These are phyloP conservation scores for Odontophorus gujanensis DNA, from an alignment of 2,113 vertebrate genomes.

Conservation along the genomic window DNA sequence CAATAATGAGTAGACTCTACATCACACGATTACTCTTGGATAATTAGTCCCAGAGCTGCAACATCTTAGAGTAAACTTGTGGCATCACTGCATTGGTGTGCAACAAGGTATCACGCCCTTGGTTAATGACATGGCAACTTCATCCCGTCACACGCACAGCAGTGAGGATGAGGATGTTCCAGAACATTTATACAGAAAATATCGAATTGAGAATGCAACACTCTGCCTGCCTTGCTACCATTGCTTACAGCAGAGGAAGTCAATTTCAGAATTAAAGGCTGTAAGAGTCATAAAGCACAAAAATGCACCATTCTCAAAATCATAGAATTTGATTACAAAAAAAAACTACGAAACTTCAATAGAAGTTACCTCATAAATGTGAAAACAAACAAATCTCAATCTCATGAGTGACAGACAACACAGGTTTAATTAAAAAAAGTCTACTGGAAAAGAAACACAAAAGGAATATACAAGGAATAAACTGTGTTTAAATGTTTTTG, in stretches of 20 bases:
- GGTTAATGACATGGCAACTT: neutral
- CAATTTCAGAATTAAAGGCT: neutral
- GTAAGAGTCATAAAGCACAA: neutral
- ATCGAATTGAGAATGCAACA: neutral
- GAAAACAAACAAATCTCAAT: neutral
- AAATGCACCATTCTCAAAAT: neutral
- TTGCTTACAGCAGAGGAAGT: neutral
- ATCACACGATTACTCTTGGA: neutral
- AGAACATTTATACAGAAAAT: neutral
- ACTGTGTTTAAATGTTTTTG: neutral
- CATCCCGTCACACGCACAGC: neutral
- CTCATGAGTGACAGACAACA: neutral
- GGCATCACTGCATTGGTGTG: neutral
- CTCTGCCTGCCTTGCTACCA: neutral
- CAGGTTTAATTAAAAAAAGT: neutral
- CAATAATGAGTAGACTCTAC: neutral
- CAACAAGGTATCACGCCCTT: neutral
- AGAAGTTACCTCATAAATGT: neutral
- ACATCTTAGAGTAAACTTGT: neutral
- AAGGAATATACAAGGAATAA: neutral
- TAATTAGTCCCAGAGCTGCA: neutral
- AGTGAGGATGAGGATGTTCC: neutral
- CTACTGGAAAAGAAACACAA: neutral
- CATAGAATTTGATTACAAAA: neutral
- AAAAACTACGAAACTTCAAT: neutral